Base-by-base conservation (phyloP, 2,888 invertebrate genomes). In the Tuta absoluta region DNA sequence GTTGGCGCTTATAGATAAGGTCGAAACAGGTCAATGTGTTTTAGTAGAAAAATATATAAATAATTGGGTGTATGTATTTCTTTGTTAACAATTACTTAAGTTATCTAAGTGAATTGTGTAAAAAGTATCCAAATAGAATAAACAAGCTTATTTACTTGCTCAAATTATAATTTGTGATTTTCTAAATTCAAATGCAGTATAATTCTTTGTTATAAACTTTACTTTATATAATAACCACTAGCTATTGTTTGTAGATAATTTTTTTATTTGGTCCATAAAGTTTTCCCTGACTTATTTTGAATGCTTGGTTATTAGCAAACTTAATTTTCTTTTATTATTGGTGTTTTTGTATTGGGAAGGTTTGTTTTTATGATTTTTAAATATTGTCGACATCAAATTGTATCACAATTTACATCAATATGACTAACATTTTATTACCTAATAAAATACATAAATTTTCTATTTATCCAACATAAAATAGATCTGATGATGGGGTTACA, bases 401-500 rank as follows among this genome's bases (percentile, higher is more conserved):
- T 41, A 14, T 14, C 41, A 12, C 12, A 3, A 41, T 48, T 11
- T 21, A 19, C 19, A 21, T 11, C 23, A 51, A 7, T 3, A 33
- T 7, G 10, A 8, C 1, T 51, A 51, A 51, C 11, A 23, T 12
- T 12, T 17, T 19, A 19, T 48, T 17, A 7, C 10, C 19, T 51
- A 23, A 12, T 51, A 11, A n/a, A 14, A 56, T 28, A 56, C 23
- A 56, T 28, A 28, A 33, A 28, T 33, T 5, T 11, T 53, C 24
- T 51, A 51, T 49, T 19, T 17, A 19, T 51, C 17, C 4, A 45
- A 60, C 45, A 41, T 45, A 28, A 37, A 41, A 21, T 61, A 66
- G 61, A 64, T 63, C 58, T 66, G 63, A 64, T 23, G 23, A 37
- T 67, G 72, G 67, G 70, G 74, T 71, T 48, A 48, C 17, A 8